Percentiles rank a stretch among this genome's conserved stretches.
Evolutionary conservation across 37 sponge, comb jelly and placozoan species (phyloP).

Genomic region (Dysidea cf. avara): DNA sequence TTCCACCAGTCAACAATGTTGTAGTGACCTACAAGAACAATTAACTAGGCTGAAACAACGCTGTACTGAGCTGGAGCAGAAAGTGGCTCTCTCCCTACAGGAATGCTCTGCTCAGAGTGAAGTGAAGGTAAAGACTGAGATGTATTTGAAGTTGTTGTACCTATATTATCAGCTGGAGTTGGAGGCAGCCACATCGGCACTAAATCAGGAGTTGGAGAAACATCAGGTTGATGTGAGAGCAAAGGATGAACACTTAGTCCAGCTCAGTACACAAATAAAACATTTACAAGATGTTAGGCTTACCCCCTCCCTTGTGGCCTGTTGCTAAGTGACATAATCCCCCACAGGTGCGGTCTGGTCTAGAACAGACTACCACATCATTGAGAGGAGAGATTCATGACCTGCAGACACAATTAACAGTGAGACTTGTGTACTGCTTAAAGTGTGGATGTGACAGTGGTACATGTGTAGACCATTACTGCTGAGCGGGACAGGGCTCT

Average conservation of each 20-base stretch:
- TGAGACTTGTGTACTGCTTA: not conserved
- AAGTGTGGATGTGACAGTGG: not conserved
- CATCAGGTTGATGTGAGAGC: conserved; percentile 15
- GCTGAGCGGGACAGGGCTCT: not conserved
- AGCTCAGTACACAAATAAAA: not conserved
- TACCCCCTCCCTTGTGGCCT: not conserved
- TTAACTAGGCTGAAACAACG: not conserved
- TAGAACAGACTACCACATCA: not conserved
- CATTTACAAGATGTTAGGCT: not conserved
- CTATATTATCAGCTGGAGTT: conserved; percentile 2
- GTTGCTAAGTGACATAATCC: not conserved
- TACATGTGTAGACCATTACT: not conserved
- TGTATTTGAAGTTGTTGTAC: not conserved
- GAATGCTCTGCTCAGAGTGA: not conserved
- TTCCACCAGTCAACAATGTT: no score
- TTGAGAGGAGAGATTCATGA: conserved; percentile 10
- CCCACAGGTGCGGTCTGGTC: conserved; percentile 3
- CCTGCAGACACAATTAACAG: not conserved
- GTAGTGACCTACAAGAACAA: not conserved
- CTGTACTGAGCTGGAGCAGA: conserved; percentile 5
- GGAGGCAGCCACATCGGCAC: not conserved
- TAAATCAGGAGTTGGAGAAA: conserved; percentile 12
- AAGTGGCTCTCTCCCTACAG: not conserved
- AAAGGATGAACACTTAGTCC: not conserved
- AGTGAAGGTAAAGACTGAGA: not conserved